Percentiles rank a stretch among this genome's conserved stretches.
Conservation (phyloP, 1,140 invertebrate species). For the Zaprionus camerounensis region DNA sequence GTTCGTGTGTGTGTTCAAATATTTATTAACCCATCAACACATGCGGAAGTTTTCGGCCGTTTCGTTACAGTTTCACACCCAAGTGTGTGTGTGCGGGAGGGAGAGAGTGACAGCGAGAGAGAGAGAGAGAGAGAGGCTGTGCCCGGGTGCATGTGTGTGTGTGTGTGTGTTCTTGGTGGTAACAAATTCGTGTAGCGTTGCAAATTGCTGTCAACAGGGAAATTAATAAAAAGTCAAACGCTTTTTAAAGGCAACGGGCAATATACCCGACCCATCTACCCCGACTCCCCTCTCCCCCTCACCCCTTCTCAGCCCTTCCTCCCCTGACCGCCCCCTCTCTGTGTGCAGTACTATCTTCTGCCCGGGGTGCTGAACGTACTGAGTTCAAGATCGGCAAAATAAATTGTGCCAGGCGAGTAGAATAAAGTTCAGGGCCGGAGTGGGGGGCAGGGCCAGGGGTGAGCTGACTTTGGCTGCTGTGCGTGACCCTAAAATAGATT, state of each 20-base stretch:
- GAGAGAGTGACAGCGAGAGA: neutral
- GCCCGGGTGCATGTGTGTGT: neutral
- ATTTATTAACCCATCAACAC: constrained; percentile 82
- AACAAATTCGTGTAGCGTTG: constrained; percentile 78
- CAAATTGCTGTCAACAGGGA: constrained; percentile 82
- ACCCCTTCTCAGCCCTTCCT: neutral
- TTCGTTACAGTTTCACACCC: constrained; percentile 54
- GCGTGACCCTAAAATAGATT: constrained; percentile 66
- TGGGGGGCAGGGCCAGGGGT: neutral
- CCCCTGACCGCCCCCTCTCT: neutral
- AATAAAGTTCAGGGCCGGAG: constrained; percentile 34
- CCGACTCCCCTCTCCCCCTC: neutral
- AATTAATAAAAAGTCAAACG: constrained; percentile 81
- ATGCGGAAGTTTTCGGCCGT: constrained; percentile 77
- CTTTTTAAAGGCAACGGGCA: constrained; percentile 66
- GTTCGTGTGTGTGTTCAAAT: constrained; percentile 63
- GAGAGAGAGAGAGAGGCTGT: neutral
- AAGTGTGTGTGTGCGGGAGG: constrained; percentile 16
- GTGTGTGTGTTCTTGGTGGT: constrained; percentile 56
- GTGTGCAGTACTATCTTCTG: neutral
- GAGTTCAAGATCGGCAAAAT: constrained; percentile 34
- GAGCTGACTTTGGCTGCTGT: constrained; percentile 9
- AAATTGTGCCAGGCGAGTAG: constrained; percentile 63
- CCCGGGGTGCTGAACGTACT: neutral
- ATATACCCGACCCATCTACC: neutral